Percentiles rank a stretch among this genome's conserved stretches.
phyloP scores from a whole-genome alignment of 2,888 invertebrate genomes.

The Eutolmus rufibarbis region DNA sequence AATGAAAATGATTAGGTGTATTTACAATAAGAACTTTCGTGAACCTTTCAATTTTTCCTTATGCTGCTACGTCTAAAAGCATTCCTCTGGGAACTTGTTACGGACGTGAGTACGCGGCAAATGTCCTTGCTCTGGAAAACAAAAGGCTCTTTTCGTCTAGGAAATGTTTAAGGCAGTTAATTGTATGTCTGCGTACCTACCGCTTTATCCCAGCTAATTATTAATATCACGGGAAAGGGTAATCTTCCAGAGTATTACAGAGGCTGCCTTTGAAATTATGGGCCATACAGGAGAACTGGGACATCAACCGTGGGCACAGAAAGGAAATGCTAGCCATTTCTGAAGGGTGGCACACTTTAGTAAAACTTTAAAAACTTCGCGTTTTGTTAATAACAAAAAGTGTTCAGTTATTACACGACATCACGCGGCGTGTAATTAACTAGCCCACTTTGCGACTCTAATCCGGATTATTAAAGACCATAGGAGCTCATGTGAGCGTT shows the following conservation, averaged over 20 bases:
- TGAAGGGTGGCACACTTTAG: background rate
- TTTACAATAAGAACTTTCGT: background rate
- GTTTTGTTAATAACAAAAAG: background rate
- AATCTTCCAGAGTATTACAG: background rate
- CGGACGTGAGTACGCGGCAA: background rate
- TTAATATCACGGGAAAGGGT: background rate
- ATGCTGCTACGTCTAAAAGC: background rate
- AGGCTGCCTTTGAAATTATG: background rate
- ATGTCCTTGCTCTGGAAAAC: background rate
- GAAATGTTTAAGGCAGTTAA: background rate
- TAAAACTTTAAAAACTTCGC: background rate
- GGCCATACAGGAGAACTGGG: background rate
- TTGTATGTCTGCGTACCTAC: background rate
- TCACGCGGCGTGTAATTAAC: background rate
- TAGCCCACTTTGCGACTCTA: background rate
- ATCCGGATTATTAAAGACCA: background rate
- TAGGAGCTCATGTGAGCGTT: background rate
- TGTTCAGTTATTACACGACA: background rate
- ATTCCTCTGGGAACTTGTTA: background rate
- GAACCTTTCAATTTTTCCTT: background rate
- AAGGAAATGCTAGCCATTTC: background rate
- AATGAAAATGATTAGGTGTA: background rate
- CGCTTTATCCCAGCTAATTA: background rate
- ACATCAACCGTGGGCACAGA: background rate
- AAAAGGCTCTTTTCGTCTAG: background rate